Evolutionary conservation across 92 coral and sea anemone species (phyloP).

Genomic region (Muricea muricata): DNA sequence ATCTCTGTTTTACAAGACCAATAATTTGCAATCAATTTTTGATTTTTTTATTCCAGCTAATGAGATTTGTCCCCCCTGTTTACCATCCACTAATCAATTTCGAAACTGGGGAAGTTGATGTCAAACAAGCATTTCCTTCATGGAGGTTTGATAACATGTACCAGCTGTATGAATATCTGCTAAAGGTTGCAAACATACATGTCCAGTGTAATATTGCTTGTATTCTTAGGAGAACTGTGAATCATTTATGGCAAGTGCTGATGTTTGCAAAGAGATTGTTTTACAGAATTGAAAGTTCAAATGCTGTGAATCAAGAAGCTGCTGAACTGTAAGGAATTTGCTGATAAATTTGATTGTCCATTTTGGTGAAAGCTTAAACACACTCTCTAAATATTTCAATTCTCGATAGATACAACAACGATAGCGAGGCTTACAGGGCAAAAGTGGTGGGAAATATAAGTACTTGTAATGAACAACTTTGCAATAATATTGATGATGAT

Average conservation of each 20-base stretch:
- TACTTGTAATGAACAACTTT: slow-evolving; percentile 80
- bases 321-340: slow-evolving; percentile 90
- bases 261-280: slow-evolving; percentile 92
- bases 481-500: slow-evolving; percentile 89
- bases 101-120: slow-evolving; percentile 97
- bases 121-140: slow-evolving; percentile 85
- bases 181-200: too few relatives aligned
- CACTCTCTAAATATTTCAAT: too few relatives aligned
- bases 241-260: slow-evolving; percentile 96
- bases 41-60: slow-evolving; percentile 54
- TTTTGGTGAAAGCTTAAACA: too few relatives aligned
- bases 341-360: too few relatives aligned
- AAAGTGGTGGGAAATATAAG: slow-evolving; percentile 84
- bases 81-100: slow-evolving; percentile 91
- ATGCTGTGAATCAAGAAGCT: slow-evolving; percentile 87
- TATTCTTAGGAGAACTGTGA: slow-evolving; percentile 78
- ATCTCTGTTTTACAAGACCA: not conserved
- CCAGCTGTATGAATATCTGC: not conserved
- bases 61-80: slow-evolving; percentile 86
- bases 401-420: slow-evolving; percentile 82
- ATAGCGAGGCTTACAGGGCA: slow-evolving; percentile 77
- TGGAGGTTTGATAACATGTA: slow-evolving; percentile 76
- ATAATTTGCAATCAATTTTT: not conserved
- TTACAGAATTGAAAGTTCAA: slow-evolving; percentile 89
- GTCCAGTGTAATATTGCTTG: not conserved